Conservation (phyloP, 2,797 vertebrate species). For the Cetoscarus ocellatus region DNA sequence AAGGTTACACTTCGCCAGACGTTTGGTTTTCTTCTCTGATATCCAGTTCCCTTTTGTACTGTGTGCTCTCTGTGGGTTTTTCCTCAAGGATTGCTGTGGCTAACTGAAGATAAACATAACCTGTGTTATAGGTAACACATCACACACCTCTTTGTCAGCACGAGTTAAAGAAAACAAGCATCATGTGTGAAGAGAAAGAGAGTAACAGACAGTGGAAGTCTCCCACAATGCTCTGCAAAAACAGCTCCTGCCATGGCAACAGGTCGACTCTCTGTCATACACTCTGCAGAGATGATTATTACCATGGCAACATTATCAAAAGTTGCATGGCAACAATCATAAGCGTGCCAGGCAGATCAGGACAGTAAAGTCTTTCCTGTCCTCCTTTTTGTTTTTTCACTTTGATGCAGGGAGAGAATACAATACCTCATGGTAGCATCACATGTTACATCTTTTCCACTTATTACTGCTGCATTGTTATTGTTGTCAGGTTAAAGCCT, state of each 20-base stretch:
- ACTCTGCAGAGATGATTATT: slow-evolving; percentile 45
- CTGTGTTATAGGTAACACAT: not conserved
- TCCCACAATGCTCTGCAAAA: slow-evolving; percentile 36
- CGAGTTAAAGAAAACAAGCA: not conserved
- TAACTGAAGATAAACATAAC: not conserved
- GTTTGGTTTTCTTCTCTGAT: too few species aligned
- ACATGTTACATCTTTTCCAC: not conserved
- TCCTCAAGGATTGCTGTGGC: not conserved
- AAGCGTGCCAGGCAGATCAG: slow-evolving; percentile 28
- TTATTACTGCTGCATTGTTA: not conserved
- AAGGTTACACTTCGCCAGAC: too few species aligned
- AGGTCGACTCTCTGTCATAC: slow-evolving; percentile 36
- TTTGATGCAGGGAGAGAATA: not conserved
- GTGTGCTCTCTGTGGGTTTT: not conserved
- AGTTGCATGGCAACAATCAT: slow-evolving; percentile 62
- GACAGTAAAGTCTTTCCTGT: slow-evolving; percentile 13
- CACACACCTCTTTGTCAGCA: not conserved
- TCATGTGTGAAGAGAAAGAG: slow-evolving; percentile 5
- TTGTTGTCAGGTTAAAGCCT: not conserved
- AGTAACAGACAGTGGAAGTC: slow-evolving; percentile 19
- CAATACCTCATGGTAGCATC: not conserved
- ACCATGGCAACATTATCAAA: slow-evolving; percentile 68
- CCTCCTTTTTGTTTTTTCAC: not conserved
- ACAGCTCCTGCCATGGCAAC: slow-evolving; percentile 55
- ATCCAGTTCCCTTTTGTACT: too few species aligned